Conservation (phyloP, 1,140 invertebrate species). For the Odontomachus brunneus region DNA sequence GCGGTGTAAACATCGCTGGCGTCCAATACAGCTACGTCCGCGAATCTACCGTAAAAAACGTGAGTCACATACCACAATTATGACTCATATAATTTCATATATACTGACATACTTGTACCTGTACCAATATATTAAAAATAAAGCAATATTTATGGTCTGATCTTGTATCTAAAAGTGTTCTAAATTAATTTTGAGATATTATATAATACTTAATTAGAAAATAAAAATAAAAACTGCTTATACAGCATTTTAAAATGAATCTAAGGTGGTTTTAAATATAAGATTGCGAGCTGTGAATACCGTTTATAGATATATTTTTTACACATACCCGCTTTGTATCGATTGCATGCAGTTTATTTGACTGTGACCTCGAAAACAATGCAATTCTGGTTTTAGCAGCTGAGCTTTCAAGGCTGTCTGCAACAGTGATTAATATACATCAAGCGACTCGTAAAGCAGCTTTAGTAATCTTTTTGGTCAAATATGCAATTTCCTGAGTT, state of each 20-base stretch:
- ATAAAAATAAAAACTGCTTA: too few relatives aligned
- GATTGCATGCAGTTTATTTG: constrained; percentile 96
- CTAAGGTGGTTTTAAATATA: too few relatives aligned
- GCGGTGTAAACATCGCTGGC: constrained; percentile 97
- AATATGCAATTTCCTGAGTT: constrained; percentile 53
- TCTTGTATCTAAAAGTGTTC: too few relatives aligned
- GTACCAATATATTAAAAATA: too few relatives aligned
- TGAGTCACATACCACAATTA: background rate
- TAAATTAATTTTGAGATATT: too few relatives aligned
- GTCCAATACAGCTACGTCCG: constrained; percentile 96
- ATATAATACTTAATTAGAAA: too few relatives aligned
- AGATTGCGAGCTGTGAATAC: background rate
- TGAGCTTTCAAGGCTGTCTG: constrained; percentile 94
- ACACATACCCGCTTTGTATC: constrained; percentile 88
- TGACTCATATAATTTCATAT: background rate
- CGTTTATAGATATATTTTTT: constrained; percentile 16
- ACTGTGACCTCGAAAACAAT: constrained; percentile 94
- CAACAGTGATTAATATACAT: constrained; percentile 65
- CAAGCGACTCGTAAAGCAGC: constrained; percentile 1
- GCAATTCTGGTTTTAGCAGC: constrained; percentile 94
- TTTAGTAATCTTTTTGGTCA: constrained; percentile 26
- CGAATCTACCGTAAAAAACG: constrained; percentile 81
- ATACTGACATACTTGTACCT: background rate
- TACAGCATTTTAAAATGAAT: too few relatives aligned
- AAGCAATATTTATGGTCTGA: too few relatives aligned